Evolutionary conservation across 2,113 vertebrate genomes (phyloP).

Genomic region (Chroicocephalus ridibundus): DNA sequence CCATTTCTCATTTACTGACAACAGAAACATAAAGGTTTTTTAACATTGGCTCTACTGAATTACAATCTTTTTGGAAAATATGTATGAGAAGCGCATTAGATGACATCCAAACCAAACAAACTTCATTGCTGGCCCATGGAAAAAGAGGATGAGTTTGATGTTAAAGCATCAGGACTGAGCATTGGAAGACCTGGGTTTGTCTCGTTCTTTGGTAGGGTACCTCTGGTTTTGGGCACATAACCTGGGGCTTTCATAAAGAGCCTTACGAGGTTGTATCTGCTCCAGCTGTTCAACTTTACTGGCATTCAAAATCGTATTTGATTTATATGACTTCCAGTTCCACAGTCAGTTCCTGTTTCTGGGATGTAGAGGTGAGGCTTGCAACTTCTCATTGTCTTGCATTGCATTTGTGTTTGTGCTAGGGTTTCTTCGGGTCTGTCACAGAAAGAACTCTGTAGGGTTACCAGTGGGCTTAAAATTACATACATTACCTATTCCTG

Average conservation of each 20-base stretch:
- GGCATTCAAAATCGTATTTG: not conserved
- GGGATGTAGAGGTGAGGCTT: not conserved
- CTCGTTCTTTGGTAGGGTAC: not conserved
- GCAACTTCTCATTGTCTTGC: not conserved
- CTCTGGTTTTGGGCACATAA: no score
- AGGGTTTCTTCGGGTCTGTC: not conserved
- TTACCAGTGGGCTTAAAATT: not conserved
- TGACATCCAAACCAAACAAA: not conserved
- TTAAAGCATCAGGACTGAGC: not conserved
- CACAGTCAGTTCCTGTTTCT: not conserved
- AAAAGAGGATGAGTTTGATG: not conserved
- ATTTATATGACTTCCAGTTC: not conserved
- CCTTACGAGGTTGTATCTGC: not conserved
- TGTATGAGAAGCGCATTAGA: not conserved
- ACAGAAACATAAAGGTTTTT: not conserved
- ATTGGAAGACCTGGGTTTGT: not conserved
- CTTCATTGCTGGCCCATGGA: no score
- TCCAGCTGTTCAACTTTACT: not conserved
- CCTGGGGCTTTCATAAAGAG: not conserved
- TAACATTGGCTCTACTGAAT: not conserved
- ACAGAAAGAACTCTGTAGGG: not conserved
- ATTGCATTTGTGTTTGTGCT: not conserved
- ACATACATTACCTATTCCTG: not conserved
- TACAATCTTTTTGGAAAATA: not conserved
- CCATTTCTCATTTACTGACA: not conserved